Percentiles rank a stretch among this genome's conserved stretches.
These are phyloP conservation scores for Octodon degus DNA, from an alignment of 2,113 vertebrate genomes.

Conservation along the genomic window DNA sequence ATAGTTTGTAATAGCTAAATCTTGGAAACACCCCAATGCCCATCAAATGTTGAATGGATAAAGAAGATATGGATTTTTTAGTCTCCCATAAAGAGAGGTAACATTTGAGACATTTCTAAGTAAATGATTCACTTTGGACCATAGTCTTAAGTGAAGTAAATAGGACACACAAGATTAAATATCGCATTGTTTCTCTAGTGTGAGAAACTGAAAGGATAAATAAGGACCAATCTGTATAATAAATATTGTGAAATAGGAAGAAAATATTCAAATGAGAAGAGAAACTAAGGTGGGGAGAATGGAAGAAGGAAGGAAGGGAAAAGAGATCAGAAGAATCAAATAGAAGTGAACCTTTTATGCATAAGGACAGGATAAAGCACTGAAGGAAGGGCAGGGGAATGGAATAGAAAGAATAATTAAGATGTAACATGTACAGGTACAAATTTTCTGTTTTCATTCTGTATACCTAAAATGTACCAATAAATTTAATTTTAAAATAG, in stretches of 20 bases:
- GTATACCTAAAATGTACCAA: background rate
- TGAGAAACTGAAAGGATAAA: background rate
- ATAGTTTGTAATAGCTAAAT: background rate
- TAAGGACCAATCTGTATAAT: background rate
- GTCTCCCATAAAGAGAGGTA: background rate
- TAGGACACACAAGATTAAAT: background rate
- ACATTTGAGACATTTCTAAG: background rate
- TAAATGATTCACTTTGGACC: background rate
- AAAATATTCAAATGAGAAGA: background rate
- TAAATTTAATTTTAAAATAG: background rate
- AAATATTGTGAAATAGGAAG: background rate
- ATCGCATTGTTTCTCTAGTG: background rate
- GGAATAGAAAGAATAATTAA: background rate
- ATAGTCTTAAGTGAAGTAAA: background rate
- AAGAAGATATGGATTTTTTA: background rate
- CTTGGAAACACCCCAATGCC: background rate
- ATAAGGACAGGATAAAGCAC: background rate
- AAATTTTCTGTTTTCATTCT: background rate
- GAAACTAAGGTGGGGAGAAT: background rate
- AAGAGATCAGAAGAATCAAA: background rate
- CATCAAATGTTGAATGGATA: background rate
- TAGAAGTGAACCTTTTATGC: background rate
- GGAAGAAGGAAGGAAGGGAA: background rate
- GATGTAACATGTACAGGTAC: background rate
- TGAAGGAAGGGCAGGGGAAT: background rate